Evolutionary conservation across 2,113 vertebrate genomes (phyloP).

Genomic region (Empidonax alnorum): DNA sequence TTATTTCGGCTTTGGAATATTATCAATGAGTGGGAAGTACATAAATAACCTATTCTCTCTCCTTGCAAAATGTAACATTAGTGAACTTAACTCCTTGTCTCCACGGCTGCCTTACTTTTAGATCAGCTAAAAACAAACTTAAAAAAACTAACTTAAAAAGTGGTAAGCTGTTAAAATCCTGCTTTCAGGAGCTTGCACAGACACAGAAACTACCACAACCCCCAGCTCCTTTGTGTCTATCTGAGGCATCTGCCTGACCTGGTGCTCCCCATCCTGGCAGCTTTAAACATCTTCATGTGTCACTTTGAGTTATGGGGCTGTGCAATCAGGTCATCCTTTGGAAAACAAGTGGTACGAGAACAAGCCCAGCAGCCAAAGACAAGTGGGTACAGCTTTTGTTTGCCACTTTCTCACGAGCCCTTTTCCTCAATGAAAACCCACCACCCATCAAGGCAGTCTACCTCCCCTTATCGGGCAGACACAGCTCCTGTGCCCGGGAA

Average conservation of each 20-base stretch:
- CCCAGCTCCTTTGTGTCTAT: not conserved
- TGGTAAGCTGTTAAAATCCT: not conserved
- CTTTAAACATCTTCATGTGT: not conserved
- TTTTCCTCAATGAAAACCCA: not conserved
- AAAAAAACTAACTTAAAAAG: not conserved
- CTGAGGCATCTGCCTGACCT: not conserved
- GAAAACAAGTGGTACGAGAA: not conserved
- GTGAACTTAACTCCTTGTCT: not conserved
- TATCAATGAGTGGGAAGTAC: not conserved
- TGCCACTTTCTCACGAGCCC: rapidly evolving
- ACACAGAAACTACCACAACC: not conserved
- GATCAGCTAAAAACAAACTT: not conserved
- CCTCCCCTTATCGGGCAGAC: not conserved
- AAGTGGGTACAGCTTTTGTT: not conserved
- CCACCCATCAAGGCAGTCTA: not conserved
- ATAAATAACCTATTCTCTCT: conserved; percentile 21
- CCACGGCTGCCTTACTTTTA: not conserved
- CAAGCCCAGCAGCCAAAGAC: not conserved
- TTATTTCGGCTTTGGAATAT: not conserved
- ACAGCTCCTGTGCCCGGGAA: not conserved
- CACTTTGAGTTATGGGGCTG: not conserved
- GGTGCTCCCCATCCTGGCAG: not conserved
- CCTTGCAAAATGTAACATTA: not conserved
- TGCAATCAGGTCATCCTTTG: not conserved
- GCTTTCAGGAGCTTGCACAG: not conserved